These are phyloP conservation scores for Polypterus senegalus DNA, from an alignment of 2,113 vertebrate species.

Conservation along the genomic window DNA sequence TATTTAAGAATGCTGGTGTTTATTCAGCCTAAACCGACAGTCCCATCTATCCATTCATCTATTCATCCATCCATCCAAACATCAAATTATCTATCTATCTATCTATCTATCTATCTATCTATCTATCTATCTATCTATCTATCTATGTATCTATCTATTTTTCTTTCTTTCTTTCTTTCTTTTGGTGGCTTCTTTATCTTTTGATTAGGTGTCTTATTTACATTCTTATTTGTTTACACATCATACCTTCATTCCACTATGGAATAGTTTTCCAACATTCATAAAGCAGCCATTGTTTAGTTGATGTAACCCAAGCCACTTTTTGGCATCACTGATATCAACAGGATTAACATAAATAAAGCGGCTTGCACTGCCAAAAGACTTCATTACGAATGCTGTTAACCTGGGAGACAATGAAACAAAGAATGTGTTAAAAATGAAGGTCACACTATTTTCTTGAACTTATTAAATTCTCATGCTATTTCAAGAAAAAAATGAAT, in stretches of 20 bases:
- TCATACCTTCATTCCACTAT: slow-evolving; percentile 61
- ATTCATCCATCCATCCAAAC: too few relatives aligned
- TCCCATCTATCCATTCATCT: too few relatives aligned
- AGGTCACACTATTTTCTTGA: too few relatives aligned
- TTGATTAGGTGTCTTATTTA: too few relatives aligned
- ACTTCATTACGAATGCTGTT: slow-evolving; percentile 59
- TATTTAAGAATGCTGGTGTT: too few relatives aligned
- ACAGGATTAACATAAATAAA: slow-evolving; percentile 42
- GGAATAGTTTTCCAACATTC: slow-evolving; percentile 47
- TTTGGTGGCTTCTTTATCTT: too few relatives aligned
- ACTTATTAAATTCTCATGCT: too few relatives aligned
- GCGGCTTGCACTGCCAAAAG: slow-evolving; percentile 43
- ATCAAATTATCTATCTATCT: not conserved
- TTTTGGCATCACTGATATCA: slow-evolving; percentile 23
- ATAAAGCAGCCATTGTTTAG: slow-evolving; percentile 52
- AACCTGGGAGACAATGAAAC: slow-evolving; percentile 38
- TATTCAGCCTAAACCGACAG: too few relatives aligned
- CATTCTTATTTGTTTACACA: not conserved
- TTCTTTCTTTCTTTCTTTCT: not conserved
- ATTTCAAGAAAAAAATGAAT: too few relatives aligned
- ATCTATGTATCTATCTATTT: not conserved
- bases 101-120: too few relatives aligned
- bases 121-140: not conserved
- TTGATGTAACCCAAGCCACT: slow-evolving; percentile 48
- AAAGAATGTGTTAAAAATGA: not conserved